Evolutionary conservation across 1,140 invertebrate species (phyloP), one percentile per base, ranked within the genome.

Genomic region (Antheraea pernyi): DNA sequence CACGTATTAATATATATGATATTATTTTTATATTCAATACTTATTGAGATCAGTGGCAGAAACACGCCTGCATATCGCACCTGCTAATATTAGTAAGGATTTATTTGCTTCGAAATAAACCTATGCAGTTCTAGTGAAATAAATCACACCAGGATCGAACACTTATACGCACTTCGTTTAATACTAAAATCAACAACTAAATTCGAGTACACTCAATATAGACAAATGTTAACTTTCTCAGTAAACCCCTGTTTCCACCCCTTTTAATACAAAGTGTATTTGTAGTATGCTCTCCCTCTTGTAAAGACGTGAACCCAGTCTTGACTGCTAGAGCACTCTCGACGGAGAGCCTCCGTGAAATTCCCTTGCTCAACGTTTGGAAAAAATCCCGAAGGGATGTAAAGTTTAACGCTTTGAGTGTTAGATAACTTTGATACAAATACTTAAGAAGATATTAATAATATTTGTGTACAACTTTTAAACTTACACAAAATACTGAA

Each of bases 301-400:
- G 67, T 61, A 16, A 30, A 30, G 58, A 61, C 68, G 67, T 71
- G 75, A 79, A 76, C 78, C 71, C 70, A 68, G 73, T 69, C 79
- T 81, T 74, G 79, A 81, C 79, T 77, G 36, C 53, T 66, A n/a
- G 62, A 81, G 79, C 62, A 48, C 71, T 63, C 73, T 79, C 62
- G 39, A 67, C 63, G 53, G 19, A 30, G 22, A 30, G 30, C 36
- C 10, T 67, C 37, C 36, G 7, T 18, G 36, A 67, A 59, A 30
- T 58, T 39, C 46, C 46, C 65, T 36, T 59, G 59, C 18, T 67
- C 53, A 39, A 16, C 53, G 18, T 48, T 42, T 65, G 16, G 42
- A 53, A 65, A 65, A 65, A 65, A 19, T 19, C 22, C 22, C 16
- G 13, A 53, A 53, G 46, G 11, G 46, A 53, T 53, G 46, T 5